Percentiles rank a stretch among this genome's conserved stretches.
Conservation (phyloP, 2,797 vertebrate genomes). For the Oophaga sylvatica region DNA sequence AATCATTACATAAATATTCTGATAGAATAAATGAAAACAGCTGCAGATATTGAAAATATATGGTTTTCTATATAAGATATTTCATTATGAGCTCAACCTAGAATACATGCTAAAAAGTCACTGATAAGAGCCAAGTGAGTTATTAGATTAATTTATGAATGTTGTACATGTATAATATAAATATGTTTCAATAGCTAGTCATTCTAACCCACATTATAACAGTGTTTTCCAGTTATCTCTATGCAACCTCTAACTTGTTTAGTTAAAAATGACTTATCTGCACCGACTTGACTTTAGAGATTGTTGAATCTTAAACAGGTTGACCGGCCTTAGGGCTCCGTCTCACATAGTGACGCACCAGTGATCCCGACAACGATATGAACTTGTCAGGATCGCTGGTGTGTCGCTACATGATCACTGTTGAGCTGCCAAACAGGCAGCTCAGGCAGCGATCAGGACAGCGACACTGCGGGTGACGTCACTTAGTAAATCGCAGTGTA, state of each 20-base stretch:
- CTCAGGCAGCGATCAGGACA: no score
- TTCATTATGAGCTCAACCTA: constrained; percentile 53
- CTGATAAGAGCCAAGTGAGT: constrained; percentile 46
- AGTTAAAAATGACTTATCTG: no score
- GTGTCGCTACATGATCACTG: no score
- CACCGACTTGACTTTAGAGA: no score
- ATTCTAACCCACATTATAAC: background rate
- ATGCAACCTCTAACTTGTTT: background rate
- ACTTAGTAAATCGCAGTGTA: no score
- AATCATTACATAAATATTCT: constrained; percentile 52
- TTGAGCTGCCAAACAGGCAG: no score
- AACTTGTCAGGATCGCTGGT: no score
- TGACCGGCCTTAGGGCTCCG: no score
- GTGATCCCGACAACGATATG: no score
- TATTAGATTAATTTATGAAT: constrained; percentile 24
- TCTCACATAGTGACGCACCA: no score
- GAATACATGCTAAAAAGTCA: constrained; percentile 44
- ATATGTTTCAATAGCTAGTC: background rate
- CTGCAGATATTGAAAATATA: constrained; percentile 56
- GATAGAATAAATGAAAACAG: constrained; percentile 58
- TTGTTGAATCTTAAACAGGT: no score
- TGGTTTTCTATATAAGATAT: constrained; percentile 52
- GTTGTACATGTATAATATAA: constrained; percentile 1
- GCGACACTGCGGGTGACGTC: no score
- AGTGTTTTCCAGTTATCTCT: background rate